These are phyloP conservation scores for Drosophila azteca DNA, from an alignment of 1,140 invertebrate species.

Conservation along the genomic window DNA sequence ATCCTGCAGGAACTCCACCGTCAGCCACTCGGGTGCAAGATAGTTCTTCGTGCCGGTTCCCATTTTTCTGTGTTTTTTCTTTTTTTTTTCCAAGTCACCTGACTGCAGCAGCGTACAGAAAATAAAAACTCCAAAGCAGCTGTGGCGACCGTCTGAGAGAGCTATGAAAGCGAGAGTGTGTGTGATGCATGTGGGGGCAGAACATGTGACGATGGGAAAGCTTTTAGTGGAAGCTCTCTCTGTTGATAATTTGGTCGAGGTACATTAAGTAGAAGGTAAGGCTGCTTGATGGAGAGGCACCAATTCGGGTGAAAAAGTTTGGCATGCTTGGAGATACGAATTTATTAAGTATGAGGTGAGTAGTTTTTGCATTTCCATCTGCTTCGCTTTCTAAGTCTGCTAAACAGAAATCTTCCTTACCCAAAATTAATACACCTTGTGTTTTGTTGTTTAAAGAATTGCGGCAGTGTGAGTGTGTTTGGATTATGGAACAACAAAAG, in stretches of 20 bases:
- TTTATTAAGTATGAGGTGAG: no score
- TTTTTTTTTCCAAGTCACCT: slow-evolving; percentile 67
- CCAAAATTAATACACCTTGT: no score
- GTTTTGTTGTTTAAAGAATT: background rate
- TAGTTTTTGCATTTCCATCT: no score
- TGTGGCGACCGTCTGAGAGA: slow-evolving; percentile 32
- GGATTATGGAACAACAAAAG: no score
- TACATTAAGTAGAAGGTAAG: background rate
- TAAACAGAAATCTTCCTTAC: no score
- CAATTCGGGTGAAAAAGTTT: no score
- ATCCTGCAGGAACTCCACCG: slow-evolving; percentile 76
- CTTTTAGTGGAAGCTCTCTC: slow-evolving; percentile 4
- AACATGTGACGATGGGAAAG: slow-evolving; percentile 21
- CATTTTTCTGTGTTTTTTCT: slow-evolving; percentile 51
- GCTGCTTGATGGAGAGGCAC: no score
- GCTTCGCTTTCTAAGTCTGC: no score
- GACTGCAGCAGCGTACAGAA: slow-evolving; percentile 34
- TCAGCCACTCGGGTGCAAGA: slow-evolving; percentile 76
- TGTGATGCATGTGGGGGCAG: slow-evolving; percentile 35
- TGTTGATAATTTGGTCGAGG: slow-evolving; percentile 6
- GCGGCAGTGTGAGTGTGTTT: no score
- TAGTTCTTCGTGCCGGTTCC: slow-evolving; percentile 79
- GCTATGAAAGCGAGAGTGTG: slow-evolving; percentile 45
- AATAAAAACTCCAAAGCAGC: slow-evolving; percentile 22
- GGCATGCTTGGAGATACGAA: no score